Conservation (phyloP, 2,888 invertebrate species). For the Xanthia icteritia region DNA sequence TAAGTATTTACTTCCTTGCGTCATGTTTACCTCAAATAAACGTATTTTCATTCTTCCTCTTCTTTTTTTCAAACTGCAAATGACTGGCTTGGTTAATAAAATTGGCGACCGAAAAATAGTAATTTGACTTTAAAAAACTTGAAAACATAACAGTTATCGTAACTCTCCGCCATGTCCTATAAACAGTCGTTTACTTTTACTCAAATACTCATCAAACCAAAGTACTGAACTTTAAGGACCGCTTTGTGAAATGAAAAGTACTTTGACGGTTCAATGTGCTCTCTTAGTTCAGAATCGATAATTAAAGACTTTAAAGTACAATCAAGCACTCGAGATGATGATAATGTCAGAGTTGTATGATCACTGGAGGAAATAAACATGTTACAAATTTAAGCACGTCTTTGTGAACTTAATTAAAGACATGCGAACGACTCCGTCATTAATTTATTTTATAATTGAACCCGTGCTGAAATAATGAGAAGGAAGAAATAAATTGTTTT, state of each 20-base stretch:
- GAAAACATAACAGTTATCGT: constrained; percentile 27
- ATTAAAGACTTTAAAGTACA: constrained; percentile 61
- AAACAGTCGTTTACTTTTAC: constrained; percentile 57
- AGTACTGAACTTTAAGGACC: constrained; percentile 54
- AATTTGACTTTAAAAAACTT: constrained; percentile 2
- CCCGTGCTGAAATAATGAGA: neutral
- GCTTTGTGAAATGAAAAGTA: constrained; percentile 59
- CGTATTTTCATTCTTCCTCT: too few species aligned
- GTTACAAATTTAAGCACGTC: constrained; percentile 38
- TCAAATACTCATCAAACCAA: constrained; percentile 62
- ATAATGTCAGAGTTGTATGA: constrained; percentile 55
- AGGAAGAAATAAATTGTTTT: constrained; percentile 1
- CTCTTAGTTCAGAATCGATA: constrained; percentile 64
- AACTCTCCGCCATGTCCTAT: constrained; percentile 44
- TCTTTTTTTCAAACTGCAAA: neutral
- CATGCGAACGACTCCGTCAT: constrained; percentile 5
- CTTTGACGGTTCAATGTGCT: constrained; percentile 57
- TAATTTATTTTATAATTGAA: constrained; percentile 31
- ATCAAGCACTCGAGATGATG: constrained; percentile 43
- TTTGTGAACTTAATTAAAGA: constrained; percentile 44
- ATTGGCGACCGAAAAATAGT: neutral
- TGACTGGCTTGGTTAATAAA: neutral
- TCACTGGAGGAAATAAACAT: constrained; percentile 51
- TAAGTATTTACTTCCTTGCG: neutral
- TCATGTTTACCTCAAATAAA: too few species aligned